Percentiles rank a stretch among this genome's conserved stretches.
phyloP scores from a whole-genome alignment of 2,113 vertebrate genomes.

The Nothocercus nigrocapillus region DNA sequence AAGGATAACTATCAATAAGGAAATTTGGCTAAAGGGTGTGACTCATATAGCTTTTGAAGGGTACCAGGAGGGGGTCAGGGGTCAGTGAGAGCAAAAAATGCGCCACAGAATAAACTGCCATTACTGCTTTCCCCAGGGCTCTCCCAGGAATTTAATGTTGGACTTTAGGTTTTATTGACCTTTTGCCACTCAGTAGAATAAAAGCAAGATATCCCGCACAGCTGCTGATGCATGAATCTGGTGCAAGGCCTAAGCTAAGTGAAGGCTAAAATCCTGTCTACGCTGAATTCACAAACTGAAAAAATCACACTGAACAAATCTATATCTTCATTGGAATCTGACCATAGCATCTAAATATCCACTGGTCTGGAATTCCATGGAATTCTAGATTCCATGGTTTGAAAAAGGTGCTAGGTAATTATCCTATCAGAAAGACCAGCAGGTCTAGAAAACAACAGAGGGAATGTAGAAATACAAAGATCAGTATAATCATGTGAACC shows the following conservation, averaged over 20 bases:
- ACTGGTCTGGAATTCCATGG: too few relatives aligned
- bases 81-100: background rate
- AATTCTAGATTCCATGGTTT: background rate
- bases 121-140: rapidly evolving
- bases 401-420: background rate
- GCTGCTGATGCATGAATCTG: background rate
- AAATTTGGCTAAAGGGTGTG: background rate
- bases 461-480: background rate
- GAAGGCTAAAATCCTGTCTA: background rate
- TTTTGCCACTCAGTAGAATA: background rate
- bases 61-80: background rate
- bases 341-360: background rate
- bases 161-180: background rate
- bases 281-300: background rate
- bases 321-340: background rate
- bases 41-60: background rate
- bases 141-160: background rate
- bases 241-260: background rate
- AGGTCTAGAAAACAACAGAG: background rate
- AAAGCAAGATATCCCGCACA: background rate
- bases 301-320: background rate
- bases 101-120: background rate
- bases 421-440: background rate
- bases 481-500: background rate
- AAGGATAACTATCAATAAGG: background rate